A percentile compares a stretch with the other conserved stretches of the same genome.
Conservation (phyloP, 2,113 vertebrate genomes). For the Epinephelus fuscoguttatus region DNA sequence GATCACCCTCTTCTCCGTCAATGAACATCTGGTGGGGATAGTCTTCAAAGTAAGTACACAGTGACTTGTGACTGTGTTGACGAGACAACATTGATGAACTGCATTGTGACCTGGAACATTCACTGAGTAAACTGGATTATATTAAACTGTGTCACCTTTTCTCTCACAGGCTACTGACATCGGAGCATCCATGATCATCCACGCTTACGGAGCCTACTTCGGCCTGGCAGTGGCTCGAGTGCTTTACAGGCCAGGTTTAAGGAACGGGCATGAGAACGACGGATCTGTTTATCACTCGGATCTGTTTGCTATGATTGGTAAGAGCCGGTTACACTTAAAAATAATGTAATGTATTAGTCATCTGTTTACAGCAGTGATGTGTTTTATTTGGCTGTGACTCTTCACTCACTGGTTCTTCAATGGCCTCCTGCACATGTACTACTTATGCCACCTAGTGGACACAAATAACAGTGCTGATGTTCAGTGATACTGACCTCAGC, state of each 20-base stretch:
- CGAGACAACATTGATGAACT: neutral
- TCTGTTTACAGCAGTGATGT: neutral
- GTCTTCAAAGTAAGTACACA: constrained; percentile 81
- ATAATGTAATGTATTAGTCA: neutral
- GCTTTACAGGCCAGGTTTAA: constrained; percentile 88
- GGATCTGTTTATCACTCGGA: constrained; percentile 94
- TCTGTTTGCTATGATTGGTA: constrained; percentile 97
- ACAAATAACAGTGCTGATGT: constrained; percentile 17
- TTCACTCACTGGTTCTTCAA: neutral
- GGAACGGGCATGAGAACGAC: constrained; percentile 87
- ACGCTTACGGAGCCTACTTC: constrained; percentile 96
- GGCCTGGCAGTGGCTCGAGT: constrained; percentile 90
- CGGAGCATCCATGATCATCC: constrained; percentile 97
- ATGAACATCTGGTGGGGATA: constrained; percentile 87
- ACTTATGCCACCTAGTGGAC: constrained; percentile 64
- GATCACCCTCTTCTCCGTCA: constrained; percentile 90
- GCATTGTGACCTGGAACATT: neutral
- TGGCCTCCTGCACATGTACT: neutral
- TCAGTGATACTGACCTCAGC: neutral
- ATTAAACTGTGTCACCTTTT: neutral
- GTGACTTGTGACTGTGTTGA: neutral
- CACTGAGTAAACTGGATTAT: neutral
- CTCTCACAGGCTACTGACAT: constrained; percentile 89
- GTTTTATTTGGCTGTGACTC: neutral
- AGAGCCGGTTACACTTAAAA: constrained; percentile 55